Percentiles rank a stretch among this genome's conserved stretches.
Evolutionary conservation across 2,888 invertebrate genomes (phyloP).

Genomic region (Magallana nippona): DNA sequence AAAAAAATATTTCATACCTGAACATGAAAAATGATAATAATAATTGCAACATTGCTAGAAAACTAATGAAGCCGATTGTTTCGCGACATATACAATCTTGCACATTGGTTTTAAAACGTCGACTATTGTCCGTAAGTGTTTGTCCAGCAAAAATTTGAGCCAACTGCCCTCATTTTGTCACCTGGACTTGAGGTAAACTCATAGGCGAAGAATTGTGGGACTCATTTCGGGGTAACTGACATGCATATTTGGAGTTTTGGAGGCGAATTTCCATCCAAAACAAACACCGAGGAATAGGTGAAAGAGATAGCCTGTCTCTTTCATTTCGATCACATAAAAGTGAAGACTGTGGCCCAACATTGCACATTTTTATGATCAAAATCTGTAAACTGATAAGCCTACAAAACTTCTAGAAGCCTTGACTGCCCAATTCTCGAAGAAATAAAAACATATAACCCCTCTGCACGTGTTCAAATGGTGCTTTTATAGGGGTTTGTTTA

Average conservation of each 20-base stretch:
- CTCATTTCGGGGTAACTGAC: slow-evolving; percentile 37
- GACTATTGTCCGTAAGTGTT: background rate
- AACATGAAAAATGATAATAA: too few species aligned
- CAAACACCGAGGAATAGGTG: slow-evolving; percentile 42
- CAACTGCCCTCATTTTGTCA: background rate
- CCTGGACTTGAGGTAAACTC: slow-evolving; percentile 7
- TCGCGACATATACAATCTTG: too few species aligned
- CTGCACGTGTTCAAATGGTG: slow-evolving; percentile 5
- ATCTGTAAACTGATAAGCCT: slow-evolving; percentile 33
- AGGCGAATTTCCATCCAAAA: slow-evolving; percentile 43
- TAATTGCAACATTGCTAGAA: too few species aligned
- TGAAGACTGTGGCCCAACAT: slow-evolving; percentile 45
- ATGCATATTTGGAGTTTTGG: slow-evolving; percentile 35
- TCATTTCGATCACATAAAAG: slow-evolving; percentile 45
- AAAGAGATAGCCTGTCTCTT: slow-evolving; percentile 41
- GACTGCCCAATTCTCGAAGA: slow-evolving; percentile 1
- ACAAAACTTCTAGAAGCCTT: slow-evolving; percentile 13
- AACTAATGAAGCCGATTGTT: too few species aligned
- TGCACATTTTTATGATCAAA: slow-evolving; percentile 44
- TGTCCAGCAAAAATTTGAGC: background rate
- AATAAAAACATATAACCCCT: slow-evolving; percentile 23
- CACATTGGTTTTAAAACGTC: background rate
- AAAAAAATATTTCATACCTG: too few species aligned
- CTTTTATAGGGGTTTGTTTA: slow-evolving; percentile 26
- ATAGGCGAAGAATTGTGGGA: too few species aligned